A percentile compares a stretch with the other conserved stretches of the same genome.
Evolutionary conservation across 2,888 invertebrate species (phyloP).

Genomic region (Drosophila neutralis): DNA sequence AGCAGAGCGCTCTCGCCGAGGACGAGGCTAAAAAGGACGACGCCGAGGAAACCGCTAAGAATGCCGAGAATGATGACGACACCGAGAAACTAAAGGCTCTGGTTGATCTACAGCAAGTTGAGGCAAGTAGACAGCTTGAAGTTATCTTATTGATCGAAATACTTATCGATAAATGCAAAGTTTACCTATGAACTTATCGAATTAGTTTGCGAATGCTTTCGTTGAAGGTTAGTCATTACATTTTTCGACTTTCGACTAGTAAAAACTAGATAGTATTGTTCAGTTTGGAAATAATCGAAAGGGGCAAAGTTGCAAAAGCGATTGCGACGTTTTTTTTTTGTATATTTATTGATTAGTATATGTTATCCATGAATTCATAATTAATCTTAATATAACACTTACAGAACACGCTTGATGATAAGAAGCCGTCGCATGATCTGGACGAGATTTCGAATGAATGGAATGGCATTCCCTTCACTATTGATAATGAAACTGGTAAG

Average conservation of each 20-base stretch:
- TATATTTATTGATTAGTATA: not conserved
- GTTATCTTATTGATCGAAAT: not conserved
- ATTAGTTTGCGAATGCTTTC: not conserved
- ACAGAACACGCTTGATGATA: conserved; percentile 69
- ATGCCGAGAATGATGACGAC: conserved; percentile 84
- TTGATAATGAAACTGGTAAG: conserved; percentile 95
- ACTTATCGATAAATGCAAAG: not conserved
- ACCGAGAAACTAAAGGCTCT: conserved; percentile 90
- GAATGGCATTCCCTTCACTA: conserved; percentile 92
- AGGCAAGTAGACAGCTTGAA: conserved; percentile 79
- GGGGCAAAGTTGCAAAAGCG: not conserved
- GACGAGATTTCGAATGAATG: conserved; percentile 88
- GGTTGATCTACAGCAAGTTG: conserved; percentile 85
- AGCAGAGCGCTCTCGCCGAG: conserved; percentile 15
- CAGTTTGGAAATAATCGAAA: not conserved
- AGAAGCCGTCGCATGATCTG: conserved; percentile 46
- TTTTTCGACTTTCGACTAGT: not conserved
- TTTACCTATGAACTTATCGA: not conserved
- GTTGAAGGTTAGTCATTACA: not conserved
- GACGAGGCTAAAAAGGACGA: conserved; percentile 19
- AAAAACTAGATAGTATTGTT: not conserved
- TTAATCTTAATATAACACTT: not conserved
- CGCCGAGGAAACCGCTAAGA: conserved; percentile 12
- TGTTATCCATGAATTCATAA: not conserved
- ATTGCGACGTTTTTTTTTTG: not conserved